Percentiles rank a stretch among this genome's conserved stretches.
Conservation (phyloP, 2,888 invertebrate genomes). For the Leptopilina syphax region DNA sequence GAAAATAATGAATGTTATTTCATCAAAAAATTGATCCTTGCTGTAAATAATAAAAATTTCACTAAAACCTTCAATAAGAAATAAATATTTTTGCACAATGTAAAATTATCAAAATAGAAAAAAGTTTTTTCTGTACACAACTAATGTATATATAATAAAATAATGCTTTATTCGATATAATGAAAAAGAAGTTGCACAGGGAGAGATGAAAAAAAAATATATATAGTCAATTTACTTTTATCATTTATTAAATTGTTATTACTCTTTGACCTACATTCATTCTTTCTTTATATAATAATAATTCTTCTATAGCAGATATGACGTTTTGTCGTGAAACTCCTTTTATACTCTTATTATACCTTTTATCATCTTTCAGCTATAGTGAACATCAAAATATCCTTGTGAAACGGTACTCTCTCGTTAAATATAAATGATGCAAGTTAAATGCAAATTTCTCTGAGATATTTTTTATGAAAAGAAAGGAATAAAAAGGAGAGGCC, state of each 20-base stretch:
- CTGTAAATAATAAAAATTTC: too few relatives aligned
- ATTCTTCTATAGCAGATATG: neutral
- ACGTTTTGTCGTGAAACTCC: conserved; percentile 19
- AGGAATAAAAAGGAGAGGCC: too few relatives aligned
- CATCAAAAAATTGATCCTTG: too few relatives aligned
- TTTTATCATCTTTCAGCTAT: conserved; percentile 22
- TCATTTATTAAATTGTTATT: conserved; percentile 11
- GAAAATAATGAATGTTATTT: too few relatives aligned
- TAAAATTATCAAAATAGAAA: too few relatives aligned
- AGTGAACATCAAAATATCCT: conserved; percentile 21
- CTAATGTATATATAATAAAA: neutral
- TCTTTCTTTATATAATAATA: conserved; percentile 1
- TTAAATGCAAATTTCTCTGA: conserved; percentile 5
- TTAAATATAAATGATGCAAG: conserved; percentile 26
- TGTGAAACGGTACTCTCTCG: conserved; percentile 18
- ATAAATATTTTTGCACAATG: too few relatives aligned
- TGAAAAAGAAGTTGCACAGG: neutral
- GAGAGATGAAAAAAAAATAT: too few relatives aligned
- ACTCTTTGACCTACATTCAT: conserved; percentile 13
- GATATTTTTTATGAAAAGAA: neutral
- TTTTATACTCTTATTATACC: conserved; percentile 24
- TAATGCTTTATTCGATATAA: neutral
- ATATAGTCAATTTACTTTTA: neutral
- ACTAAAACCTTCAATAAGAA: too few relatives aligned
- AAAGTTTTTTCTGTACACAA: too few relatives aligned